Evolutionary conservation across 1,140 invertebrate genomes (phyloP), one percentile per base, ranked within the genome.

Genomic region (Liolophura sinensis): DNA sequence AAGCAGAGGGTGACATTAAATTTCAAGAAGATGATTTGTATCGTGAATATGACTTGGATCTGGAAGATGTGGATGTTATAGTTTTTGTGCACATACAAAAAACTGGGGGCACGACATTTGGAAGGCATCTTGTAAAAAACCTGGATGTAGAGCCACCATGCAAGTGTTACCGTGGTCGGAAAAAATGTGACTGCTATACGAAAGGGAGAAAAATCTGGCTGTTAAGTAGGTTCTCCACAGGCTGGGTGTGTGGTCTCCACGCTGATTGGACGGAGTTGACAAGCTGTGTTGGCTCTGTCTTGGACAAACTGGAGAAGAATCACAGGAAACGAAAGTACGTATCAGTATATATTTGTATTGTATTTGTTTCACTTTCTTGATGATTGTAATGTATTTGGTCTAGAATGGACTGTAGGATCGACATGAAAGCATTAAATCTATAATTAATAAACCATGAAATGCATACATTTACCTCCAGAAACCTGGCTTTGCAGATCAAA

Each of bases 11-110:
- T 40, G 31, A 40, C 9, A 9, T 40, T 40, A 40, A 40, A 12
- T 54, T 54, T 54, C n/a, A 54, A 54, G 51, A 54, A 54, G 24
- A 54, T 20, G 51, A 54, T 24, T 12, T 54, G 51, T n/a, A 54
- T n/a, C 18, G 51, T 7, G 51, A 54, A 20, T 68, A 70, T 55
- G 57, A 73, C 16, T 49, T 80, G 0, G 67, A 80, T 55, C 47
- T 76, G 22, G 76, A 80, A 16, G 61, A 71, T 22, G 70, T 74
- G 52, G 97, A 99, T 87, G 96, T 99, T 22, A 93, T 99, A 87
- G 96, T 99, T 22, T 99, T 99, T 84, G 86, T 99, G 54, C 97
- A 99, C 81, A 98, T 99, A 85, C 97, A 99, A 85, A 99, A 99
- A 84, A 95, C 93, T 71, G 92, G 92, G 82, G 85, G 84, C 0